Percentiles rank a stretch among this genome's conserved stretches.
Conservation (phyloP, 2,888 invertebrate genomes). For the Tetragonula carbonaria region DNA sequence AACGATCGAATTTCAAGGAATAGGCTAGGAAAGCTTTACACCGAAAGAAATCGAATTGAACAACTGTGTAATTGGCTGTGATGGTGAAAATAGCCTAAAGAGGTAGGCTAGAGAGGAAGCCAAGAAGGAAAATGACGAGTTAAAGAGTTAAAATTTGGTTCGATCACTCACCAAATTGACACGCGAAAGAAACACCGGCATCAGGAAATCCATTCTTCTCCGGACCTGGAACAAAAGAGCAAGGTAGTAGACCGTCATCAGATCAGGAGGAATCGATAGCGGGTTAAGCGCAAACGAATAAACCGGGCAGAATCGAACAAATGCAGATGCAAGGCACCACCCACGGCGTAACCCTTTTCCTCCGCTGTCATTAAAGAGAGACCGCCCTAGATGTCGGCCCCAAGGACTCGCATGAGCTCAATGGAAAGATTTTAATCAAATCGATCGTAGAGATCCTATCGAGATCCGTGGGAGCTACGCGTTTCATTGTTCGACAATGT, state of each 20-base stretch:
- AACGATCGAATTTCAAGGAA: background rate
- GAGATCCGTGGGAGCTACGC: constrained; percentile 40
- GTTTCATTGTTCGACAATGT: constrained; percentile 39
- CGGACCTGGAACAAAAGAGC: constrained; percentile 71
- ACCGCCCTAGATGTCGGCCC: constrained; percentile 56
- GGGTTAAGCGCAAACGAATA: constrained; percentile 38
- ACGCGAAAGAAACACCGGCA: constrained; percentile 69
- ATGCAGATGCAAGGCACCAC: constrained; percentile 56
- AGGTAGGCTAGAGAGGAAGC: too few species aligned
- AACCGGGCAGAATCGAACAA: constrained; percentile 45
- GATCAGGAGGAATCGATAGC: constrained; percentile 40
- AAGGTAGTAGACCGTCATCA: constrained; percentile 11
- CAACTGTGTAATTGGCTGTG: too few species aligned
- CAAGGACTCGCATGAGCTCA: constrained; percentile 42
- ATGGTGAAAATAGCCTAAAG: too few species aligned
- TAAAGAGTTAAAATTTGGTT: background rate
- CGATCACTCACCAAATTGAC: constrained; percentile 77
- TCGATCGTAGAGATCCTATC: constrained; percentile 35
- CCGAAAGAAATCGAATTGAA: too few species aligned
- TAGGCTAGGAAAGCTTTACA: background rate
- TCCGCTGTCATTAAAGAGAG: constrained; percentile 54
- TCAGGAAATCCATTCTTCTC: constrained; percentile 77
- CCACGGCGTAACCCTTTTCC: constrained; percentile 54
- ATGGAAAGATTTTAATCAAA: constrained; percentile 61
- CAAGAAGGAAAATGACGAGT: background rate